Base-by-base conservation (phyloP, 2,797 vertebrate species). In the Micropoecilia bifurca region DNA sequence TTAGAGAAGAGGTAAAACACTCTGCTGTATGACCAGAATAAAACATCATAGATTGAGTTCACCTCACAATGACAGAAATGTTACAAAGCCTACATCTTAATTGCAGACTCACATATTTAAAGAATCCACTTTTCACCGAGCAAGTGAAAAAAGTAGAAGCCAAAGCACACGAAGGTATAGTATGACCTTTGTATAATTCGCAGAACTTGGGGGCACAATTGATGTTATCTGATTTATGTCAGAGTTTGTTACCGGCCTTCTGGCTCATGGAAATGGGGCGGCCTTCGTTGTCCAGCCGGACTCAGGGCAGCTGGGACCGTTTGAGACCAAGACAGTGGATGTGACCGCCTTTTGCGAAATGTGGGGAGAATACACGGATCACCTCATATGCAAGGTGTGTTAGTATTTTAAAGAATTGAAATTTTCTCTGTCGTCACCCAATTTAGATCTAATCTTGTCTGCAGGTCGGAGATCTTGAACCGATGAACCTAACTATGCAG, bases 351-450 rank as follows among this genome's bases (percentile, higher is more conserved):
- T 96, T 81, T 96, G 94, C 16, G 96, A 97, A 90, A 98, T 99
- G 97, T 99, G 99, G 99, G 99, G 99, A 46, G 95, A 97, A 73
- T 99, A 99, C 92, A 89, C 72, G 59, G 99, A 99, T 86, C 80
- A 81, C 7, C 97, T 99, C 68, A n/a, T 97, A 81, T 99, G 97
- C 86, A 93, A 88, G 95, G 99, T 99, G 95, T 33, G 94, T 66
- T 25, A 28, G 68, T 25, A 43, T 71, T 41, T 66, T 36, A 18
- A 55, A 43, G 41, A 8, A 6, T 8, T 0, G 28, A 6, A 13
- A 55, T 53, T 43, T 79, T 20, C 9, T 41, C 7, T 8, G 25
- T 41, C n/a, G n/a, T 43, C 13, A 71, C 45, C 55, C 50, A n/a
- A 16, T 72, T 25, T 45, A 0, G 0, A 53, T 46, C 2, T 30